Percentiles rank a stretch among this genome's conserved stretches.
These are phyloP conservation scores for Drosophila conformis DNA, from an alignment of 2,888 invertebrate species.

Conservation along the genomic window DNA sequence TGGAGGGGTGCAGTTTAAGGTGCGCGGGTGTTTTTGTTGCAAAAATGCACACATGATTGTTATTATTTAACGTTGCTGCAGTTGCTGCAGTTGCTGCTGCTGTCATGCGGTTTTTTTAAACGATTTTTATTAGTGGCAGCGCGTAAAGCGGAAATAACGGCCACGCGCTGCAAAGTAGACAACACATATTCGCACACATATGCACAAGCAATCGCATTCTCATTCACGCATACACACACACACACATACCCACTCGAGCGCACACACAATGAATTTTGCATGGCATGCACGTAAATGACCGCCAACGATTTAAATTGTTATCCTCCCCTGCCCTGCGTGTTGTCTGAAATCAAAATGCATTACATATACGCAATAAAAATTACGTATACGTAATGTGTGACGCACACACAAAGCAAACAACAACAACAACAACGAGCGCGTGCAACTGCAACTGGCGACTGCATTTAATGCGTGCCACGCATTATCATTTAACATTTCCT, in stretches of 20 bases:
- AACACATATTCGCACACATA: conserved; percentile 42
- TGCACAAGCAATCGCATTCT: conserved; percentile 26
- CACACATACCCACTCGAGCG: not conserved
- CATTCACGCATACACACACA: not conserved
- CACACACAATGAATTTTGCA: conserved; percentile 64
- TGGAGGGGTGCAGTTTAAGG: not conserved
- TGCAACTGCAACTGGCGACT: conserved; percentile 48
- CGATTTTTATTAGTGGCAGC: conserved; percentile 77
- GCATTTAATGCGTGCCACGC: conserved; percentile 78
- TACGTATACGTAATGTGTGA: conserved; percentile 74
- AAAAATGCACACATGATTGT: conserved; percentile 75
- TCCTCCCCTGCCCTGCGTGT: conserved; percentile 40
- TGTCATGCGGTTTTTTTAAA: conserved; percentile 78
- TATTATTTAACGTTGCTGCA: conserved; percentile 70
- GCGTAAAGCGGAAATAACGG: conserved; percentile 76
- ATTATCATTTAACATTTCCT: conserved; percentile 78
- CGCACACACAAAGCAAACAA: conserved; percentile 32
- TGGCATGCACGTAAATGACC: conserved; percentile 79
- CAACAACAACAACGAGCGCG: conserved; percentile 10
- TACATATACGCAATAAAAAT: conserved; percentile 79
- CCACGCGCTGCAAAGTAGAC: conserved; percentile 80
- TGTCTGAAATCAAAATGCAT: conserved; percentile 78
- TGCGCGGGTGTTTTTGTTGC: conserved; percentile 3
- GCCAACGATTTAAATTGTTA: conserved; percentile 79
- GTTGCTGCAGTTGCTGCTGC: conserved; percentile 44